A percentile compares a stretch with the other conserved stretches of the same genome.
These are phyloP conservation scores for Sepiola atlantica DNA, from an alignment of 2,888 invertebrate genomes.

Conservation along the genomic window DNA sequence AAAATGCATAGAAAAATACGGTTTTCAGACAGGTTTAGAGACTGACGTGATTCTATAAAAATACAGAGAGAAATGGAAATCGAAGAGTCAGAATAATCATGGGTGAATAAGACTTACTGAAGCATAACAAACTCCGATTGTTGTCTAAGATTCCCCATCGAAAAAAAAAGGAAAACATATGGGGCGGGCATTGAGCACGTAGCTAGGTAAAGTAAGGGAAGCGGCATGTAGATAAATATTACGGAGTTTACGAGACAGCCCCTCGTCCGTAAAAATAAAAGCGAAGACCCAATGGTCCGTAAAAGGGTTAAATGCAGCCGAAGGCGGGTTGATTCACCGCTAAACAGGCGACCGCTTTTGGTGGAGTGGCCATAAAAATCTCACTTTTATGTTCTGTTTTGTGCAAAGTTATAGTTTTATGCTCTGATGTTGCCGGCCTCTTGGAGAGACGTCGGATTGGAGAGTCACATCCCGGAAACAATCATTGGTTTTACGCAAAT, in stretches of 20 bases:
- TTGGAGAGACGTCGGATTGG: background rate
- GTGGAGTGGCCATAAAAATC: background rate
- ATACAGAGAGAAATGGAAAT: background rate
- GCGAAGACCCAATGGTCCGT: background rate
- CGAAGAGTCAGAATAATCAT: background rate
- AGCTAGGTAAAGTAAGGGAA: background rate
- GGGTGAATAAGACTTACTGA: background rate
- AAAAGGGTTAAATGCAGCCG: background rate
- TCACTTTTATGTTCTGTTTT: background rate
- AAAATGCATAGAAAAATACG: too few relatives aligned
- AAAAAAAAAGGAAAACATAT: too few relatives aligned
- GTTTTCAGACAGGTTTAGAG: too few relatives aligned
- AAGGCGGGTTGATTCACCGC: background rate
- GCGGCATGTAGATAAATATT: background rate
- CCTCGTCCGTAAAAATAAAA: constrained; percentile 11
- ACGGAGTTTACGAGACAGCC: background rate
- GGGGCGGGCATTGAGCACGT: background rate
- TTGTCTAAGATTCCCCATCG: background rate
- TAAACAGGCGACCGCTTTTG: background rate
- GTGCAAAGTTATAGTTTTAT: background rate
- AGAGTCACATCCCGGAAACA: constrained; percentile 1
- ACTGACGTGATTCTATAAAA: too few relatives aligned
- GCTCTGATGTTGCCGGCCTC: background rate
- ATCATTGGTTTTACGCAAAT: constrained; percentile 32
- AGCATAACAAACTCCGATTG: background rate